Conservation (phyloP, 2,797 vertebrate genomes). For the Steatocranus sp. region DNA sequence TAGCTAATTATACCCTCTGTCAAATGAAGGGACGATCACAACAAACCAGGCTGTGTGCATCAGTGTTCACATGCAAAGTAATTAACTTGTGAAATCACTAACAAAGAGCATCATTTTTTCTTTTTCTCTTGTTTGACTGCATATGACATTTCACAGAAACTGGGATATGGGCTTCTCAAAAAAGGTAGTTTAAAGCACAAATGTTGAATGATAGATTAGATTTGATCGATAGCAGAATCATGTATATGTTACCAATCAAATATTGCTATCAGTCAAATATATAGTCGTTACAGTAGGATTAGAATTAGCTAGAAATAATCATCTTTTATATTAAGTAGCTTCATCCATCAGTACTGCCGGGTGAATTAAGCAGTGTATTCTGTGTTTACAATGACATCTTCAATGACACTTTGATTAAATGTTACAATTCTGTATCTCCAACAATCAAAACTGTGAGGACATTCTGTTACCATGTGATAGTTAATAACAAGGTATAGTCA, state of each 20-base stretch:
- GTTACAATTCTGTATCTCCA: not conserved
- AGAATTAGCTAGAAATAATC: not conserved
- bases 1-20: conserved; percentile 33
- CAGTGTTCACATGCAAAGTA: not conserved
- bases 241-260: not conserved
- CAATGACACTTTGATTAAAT: fast-evolving
- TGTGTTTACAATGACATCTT: not conserved
- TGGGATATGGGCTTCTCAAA: conserved; percentile 65
- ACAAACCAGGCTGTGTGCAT: not conserved
- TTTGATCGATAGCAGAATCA: not conserved
- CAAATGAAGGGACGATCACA: not conserved
- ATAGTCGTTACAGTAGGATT: not conserved
- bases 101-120: not conserved
- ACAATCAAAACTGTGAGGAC: fast-evolving
- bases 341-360: not conserved
- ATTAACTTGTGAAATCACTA: not conserved
- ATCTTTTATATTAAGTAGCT: not conserved
- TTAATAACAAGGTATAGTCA: not conserved
- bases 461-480: not conserved
- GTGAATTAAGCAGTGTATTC: not conserved
- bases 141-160: conserved; percentile 38
- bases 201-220: not conserved
- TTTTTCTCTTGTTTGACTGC: not conserved
- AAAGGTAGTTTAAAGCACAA: conserved; percentile 59
- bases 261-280: not conserved